phyloP scores from a whole-genome alignment of 2,113 vertebrate species.

The Pteropus alecto region DNA sequence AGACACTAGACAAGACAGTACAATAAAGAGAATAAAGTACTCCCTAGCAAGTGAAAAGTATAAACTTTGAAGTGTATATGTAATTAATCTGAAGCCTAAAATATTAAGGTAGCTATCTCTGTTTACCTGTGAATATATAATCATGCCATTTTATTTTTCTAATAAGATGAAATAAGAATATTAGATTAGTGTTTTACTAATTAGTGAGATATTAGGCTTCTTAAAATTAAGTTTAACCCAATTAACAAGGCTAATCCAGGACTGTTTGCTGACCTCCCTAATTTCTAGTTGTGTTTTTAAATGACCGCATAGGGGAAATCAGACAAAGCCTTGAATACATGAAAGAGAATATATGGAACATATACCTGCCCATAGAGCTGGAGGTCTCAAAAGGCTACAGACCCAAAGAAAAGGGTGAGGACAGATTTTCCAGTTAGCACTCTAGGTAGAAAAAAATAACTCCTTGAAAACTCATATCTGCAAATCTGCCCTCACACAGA shows the following conservation, averaged over 20 bases:
- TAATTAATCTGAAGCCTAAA: not conserved
- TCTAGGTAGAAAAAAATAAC: not conserved
- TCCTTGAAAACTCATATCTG: not conserved
- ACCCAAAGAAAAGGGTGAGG: not conserved
- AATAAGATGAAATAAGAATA: not conserved
- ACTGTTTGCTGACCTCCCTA: not conserved
- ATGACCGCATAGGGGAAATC: not conserved
- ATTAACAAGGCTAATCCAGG: not conserved
- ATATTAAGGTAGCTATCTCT: not conserved
- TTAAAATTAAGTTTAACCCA: not conserved
- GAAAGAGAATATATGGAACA: not conserved
- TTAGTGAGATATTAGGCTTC: not conserved
- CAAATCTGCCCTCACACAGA: not conserved
- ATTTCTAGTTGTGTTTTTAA: not conserved
- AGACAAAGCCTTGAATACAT: not conserved
- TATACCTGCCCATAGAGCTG: not conserved
- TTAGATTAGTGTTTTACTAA: not conserved
- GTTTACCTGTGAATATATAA: not conserved
- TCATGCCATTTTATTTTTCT: not conserved
- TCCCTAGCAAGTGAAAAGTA: not conserved
- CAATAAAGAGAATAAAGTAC: not conserved
- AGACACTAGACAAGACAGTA: not conserved
- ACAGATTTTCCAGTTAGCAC: not conserved
- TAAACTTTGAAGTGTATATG: not conserved
- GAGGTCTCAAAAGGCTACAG: not conserved